phyloP scores from a whole-genome alignment of 2,113 vertebrate genomes.

The Athene noctua region DNA sequence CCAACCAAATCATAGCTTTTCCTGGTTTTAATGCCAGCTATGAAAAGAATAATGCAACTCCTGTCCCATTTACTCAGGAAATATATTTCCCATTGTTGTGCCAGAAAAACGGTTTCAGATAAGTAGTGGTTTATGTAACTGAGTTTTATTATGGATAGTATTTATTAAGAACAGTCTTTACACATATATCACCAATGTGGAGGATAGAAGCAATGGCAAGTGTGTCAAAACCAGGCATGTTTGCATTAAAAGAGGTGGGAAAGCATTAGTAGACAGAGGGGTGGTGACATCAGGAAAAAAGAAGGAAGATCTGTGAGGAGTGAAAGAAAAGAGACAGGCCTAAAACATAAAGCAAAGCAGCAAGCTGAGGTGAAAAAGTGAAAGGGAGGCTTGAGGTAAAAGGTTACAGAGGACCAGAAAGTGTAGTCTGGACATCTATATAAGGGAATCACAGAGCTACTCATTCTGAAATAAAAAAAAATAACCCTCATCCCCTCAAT shows the following conservation, averaged over 20 bases:
- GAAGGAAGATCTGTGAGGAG: conserved; percentile 19
- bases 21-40: neutral
- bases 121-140: neutral
- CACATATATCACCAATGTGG: neutral
- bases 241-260: neutral
- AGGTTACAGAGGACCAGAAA: neutral
- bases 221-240: neutral
- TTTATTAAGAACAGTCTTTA: neutral
- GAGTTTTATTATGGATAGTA: neutral
- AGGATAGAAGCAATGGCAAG: neutral
- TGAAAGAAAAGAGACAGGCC: conserved; percentile 15
- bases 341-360: neutral
- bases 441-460: neutral
- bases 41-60: neutral
- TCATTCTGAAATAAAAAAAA: neutral
- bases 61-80: neutral
- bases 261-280: neutral
- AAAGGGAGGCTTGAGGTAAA: conserved; percentile 13
- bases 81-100: neutral
- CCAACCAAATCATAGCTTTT: neutral
- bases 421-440: neutral
- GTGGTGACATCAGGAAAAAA: neutral
- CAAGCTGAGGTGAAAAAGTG: neutral
- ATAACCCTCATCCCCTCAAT: neutral
- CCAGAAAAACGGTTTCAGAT: neutral